These are phyloP conservation scores for Archivesica marissinica DNA, from an alignment of 1,140 invertebrate genomes.

Conservation along the genomic window DNA sequence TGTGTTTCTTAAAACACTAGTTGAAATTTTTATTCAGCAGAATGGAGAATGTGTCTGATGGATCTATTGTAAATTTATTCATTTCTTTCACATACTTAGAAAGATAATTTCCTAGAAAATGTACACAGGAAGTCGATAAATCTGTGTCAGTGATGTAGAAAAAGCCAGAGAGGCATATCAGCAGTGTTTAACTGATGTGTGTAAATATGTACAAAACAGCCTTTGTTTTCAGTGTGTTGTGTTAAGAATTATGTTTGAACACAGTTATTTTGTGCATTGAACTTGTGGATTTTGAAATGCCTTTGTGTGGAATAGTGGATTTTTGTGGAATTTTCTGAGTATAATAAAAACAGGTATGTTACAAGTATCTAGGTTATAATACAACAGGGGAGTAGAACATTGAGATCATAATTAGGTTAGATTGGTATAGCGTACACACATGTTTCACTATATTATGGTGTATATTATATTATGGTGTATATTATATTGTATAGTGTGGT, in stretches of 20 bases:
- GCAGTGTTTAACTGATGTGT: constrained; percentile 39
- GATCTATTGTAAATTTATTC: not conserved
- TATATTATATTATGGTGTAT: no score
- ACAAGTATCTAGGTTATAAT: constrained; percentile 35
- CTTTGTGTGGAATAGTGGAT: not conserved
- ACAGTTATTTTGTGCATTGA: constrained; percentile 18
- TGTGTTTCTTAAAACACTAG: constrained; percentile 17
- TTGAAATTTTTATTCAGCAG: not conserved
- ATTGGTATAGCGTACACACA: constrained; percentile 11
- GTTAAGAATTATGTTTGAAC: not conserved
- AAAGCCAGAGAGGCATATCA: constrained; percentile 57
- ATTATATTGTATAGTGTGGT: not conserved
- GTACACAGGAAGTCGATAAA: constrained; percentile 35
- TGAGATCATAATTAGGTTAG: constrained; percentile 40
- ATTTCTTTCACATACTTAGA: not conserved
- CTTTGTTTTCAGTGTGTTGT: constrained; percentile 41
- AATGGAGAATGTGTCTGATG: not conserved
- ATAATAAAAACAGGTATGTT: constrained; percentile 1
- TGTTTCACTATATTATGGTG: no score
- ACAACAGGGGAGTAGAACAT: not conserved
- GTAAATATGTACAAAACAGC: constrained; percentile 48
- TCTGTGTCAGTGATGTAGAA: constrained; percentile 32
- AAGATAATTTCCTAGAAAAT: constrained; percentile 18
- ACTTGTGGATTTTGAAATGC: not conserved
- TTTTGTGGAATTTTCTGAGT: constrained; percentile 3